Conservation (phyloP, 92 coral and sea anemone species). For the Palythoa caribaeorum region DNA sequence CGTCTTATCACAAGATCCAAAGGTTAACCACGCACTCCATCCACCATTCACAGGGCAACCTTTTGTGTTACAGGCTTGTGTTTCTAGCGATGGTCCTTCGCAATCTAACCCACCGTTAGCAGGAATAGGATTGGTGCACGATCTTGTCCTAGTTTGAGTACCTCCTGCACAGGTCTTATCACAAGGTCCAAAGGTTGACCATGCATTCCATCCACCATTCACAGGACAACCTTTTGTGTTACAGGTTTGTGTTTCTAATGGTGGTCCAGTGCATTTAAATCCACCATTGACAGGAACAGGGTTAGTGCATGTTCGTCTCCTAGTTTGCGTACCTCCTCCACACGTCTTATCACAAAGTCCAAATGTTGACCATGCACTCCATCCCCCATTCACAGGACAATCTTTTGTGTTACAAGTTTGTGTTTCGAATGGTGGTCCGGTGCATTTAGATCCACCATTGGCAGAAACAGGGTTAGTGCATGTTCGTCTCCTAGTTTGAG, state of each 20-base stretch:
- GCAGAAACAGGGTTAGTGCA: conserved; percentile 54
- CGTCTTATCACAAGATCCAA: too few species aligned
- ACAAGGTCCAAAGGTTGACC: not conserved
- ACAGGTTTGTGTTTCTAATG: not conserved
- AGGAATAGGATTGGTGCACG: not conserved
- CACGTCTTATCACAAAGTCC: too few species aligned
- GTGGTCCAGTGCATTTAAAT: too few species aligned
- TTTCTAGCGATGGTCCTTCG: too few species aligned
- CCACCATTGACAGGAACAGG: too few species aligned
- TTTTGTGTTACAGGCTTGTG: too few species aligned
- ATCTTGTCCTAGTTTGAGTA: not conserved
- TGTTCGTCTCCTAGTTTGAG: conserved; percentile 6
- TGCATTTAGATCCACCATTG: conserved; percentile 34
- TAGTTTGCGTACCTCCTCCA: too few species aligned
- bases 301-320: too few species aligned
- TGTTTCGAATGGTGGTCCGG: not conserved
- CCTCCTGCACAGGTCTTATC: not conserved
- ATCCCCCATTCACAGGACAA: too few species aligned
- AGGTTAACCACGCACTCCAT: too few species aligned
- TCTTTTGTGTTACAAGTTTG: not conserved
- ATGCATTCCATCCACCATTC: not conserved
- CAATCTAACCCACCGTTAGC: not conserved
- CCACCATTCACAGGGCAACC: too few species aligned
- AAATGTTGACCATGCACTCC: too few species aligned
- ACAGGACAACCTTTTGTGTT: not conserved